phyloP scores from a whole-genome alignment of 1,140 invertebrate species.

The Dendroctonus ponderosae region DNA sequence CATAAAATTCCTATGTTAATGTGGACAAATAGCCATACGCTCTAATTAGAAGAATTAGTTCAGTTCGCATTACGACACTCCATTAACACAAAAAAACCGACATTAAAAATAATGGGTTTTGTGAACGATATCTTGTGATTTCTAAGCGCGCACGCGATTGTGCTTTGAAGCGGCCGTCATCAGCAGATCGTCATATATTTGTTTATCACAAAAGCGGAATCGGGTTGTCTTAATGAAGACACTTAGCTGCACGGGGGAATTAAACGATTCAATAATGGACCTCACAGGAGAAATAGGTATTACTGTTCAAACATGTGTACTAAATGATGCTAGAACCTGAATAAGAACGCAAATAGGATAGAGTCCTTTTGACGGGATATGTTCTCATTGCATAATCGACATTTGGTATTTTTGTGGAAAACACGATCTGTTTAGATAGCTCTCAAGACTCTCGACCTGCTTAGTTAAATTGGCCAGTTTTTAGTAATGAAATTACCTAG shows the following conservation, averaged over 20 bases:
- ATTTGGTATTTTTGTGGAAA: too few species aligned
- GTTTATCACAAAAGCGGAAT: conserved; percentile 18
- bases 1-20: too few species aligned
- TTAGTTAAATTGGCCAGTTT: too few species aligned
- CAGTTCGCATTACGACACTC: conserved; percentile 9
- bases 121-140: conserved; percentile 24
- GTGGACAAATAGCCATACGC: too few species aligned
- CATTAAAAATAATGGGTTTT: conserved; percentile 21
- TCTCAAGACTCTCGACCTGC: too few species aligned
- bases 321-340: too few species aligned
- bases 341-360: too few species aligned
- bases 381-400: too few species aligned
- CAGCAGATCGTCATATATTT: conserved; percentile 14
- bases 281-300: background rate
- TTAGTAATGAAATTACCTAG: too few species aligned
- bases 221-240: conserved; percentile 10
- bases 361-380: too few species aligned
- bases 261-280: background rate
- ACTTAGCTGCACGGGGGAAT: background rate
- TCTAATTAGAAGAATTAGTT: conserved; percentile 9
- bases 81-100: conserved; percentile 10
- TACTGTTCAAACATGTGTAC: too few species aligned
- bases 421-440: too few species aligned
- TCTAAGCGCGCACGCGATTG: conserved; percentile 20
- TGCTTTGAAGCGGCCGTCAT: conserved; percentile 15